Conservation (phyloP, 2,113 vertebrate genomes). For the Callithrix jacchus region DNA sequence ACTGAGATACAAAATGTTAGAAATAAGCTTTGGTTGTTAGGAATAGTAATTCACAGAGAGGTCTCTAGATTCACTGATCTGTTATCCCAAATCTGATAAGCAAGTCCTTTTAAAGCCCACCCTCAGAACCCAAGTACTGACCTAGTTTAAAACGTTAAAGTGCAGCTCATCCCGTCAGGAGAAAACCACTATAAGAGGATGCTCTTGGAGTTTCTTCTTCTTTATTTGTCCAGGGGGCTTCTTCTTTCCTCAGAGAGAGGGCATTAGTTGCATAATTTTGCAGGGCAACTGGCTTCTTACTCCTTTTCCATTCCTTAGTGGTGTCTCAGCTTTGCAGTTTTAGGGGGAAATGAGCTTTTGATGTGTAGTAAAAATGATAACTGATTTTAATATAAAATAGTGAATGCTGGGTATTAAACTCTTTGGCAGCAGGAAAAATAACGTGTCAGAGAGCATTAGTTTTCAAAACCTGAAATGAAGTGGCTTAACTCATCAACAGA, state of each 20-base stretch:
- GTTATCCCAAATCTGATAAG: not conserved
- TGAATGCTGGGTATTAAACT: conserved; percentile 44
- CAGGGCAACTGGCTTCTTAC: not conserved
- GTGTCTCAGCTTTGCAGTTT: conserved; percentile 23
- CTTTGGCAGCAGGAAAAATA: conserved; percentile 13
- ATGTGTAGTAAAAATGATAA: conserved; percentile 47
- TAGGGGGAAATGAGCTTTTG: conserved; percentile 41
- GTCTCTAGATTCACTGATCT: not conserved
- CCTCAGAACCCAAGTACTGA: not conserved
- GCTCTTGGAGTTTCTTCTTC: not conserved
- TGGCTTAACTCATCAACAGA: conserved; percentile 26
- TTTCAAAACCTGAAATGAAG: conserved; percentile 35
- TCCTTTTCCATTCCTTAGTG: not conserved
- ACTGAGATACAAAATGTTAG: not conserved
- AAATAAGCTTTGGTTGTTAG: conserved; percentile 5
- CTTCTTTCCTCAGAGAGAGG: not conserved
- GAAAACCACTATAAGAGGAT: not conserved
- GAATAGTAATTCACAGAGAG: not conserved
- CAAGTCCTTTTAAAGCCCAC: not conserved
- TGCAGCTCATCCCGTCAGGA: not conserved
- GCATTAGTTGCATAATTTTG: conserved; percentile 36
- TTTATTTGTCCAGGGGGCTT: not conserved
- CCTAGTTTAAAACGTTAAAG: conserved; percentile 39
- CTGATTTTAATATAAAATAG: conserved; percentile 52
- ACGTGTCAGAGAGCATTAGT: conserved; percentile 22